Percentiles rank a stretch among this genome's conserved stretches.
Conservation (phyloP, 2,797 vertebrate genomes). For the Allenopithecus nigroviridis region DNA sequence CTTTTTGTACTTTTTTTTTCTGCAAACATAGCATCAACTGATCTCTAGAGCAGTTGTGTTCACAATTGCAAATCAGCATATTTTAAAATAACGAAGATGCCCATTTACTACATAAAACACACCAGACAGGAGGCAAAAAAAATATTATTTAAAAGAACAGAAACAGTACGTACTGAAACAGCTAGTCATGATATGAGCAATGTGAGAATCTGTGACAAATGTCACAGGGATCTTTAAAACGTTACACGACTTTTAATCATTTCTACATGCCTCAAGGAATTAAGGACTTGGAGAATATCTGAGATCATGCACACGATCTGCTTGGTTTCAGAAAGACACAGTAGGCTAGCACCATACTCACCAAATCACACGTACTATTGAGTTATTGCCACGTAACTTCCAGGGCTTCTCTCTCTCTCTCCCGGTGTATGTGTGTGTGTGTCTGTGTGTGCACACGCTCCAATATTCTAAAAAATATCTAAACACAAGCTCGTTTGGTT, state of each 20-base stretch:
- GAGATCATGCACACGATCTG: background rate
- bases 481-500: background rate
- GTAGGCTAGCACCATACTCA: too few relatives aligned
- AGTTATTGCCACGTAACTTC: background rate
- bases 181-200: background rate
- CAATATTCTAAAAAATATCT: background rate
- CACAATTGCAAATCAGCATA: background rate
- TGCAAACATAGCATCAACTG: background rate
- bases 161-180: background rate
- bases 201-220: background rate
- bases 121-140: background rate
- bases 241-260: background rate
- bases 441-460: background rate
- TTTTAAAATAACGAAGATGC: conserved; percentile 22
- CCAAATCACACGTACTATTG: background rate
- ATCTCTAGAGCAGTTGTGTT: background rate
- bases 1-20: background rate
- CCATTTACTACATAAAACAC: background rate
- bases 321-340: background rate
- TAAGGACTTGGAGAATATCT: background rate
- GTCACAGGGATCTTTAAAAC: background rate
- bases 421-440: background rate
- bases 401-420: background rate
- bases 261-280: background rate
- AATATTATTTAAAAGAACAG: background rate